A percentile compares a stretch with the other conserved stretches of the same genome.
Evolutionary conservation across 2,888 invertebrate species (phyloP).

Genomic region (Rhagophthalmus giganteus): DNA sequence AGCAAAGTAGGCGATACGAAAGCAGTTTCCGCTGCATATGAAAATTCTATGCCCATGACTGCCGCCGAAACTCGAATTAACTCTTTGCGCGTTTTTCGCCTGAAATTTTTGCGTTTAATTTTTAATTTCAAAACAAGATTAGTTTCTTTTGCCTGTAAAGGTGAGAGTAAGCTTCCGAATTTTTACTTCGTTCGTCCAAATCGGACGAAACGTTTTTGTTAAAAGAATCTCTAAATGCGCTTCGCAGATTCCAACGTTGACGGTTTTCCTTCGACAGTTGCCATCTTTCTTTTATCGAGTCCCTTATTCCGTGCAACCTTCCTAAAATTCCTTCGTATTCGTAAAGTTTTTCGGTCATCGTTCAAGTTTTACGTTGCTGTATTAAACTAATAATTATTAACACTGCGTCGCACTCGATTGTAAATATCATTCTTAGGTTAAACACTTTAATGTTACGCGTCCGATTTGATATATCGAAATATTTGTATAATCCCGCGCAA

Average conservation of each 20-base stretch:
- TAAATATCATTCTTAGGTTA: neutral
- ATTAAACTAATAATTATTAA: neutral
- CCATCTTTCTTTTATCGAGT: slow-evolving; percentile 66
- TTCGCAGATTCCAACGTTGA: no score
- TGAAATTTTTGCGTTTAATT: slow-evolving; percentile 45
- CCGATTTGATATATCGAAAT: neutral
- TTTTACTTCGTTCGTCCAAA: slow-evolving; percentile 46
- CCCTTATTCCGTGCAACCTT: slow-evolving; percentile 68
- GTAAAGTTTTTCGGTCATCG: slow-evolving; percentile 77
- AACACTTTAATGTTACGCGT: neutral
- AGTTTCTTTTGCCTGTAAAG: slow-evolving; percentile 62
- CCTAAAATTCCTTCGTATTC: slow-evolving; percentile 79
- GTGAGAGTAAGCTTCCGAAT: slow-evolving; percentile 64
- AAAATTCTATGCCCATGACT: slow-evolving; percentile 97
- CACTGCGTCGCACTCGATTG: no score
- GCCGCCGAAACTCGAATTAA: slow-evolving; percentile 88
- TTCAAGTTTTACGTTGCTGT: slow-evolving; percentile 23
- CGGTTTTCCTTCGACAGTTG: slow-evolving; percentile 65
- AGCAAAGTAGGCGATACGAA: slow-evolving; percentile 94
- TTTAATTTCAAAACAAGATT: slow-evolving; percentile 1
- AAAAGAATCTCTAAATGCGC: slow-evolving; percentile 56
- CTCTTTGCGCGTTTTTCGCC: slow-evolving; percentile 78
- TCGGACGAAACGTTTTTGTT: slow-evolving; percentile 35
- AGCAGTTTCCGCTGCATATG: slow-evolving; percentile 96
- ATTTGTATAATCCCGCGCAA: neutral